phyloP scores from a whole-genome alignment of 2,113 vertebrate genomes.

The Hippopotamus amphibius region DNA sequence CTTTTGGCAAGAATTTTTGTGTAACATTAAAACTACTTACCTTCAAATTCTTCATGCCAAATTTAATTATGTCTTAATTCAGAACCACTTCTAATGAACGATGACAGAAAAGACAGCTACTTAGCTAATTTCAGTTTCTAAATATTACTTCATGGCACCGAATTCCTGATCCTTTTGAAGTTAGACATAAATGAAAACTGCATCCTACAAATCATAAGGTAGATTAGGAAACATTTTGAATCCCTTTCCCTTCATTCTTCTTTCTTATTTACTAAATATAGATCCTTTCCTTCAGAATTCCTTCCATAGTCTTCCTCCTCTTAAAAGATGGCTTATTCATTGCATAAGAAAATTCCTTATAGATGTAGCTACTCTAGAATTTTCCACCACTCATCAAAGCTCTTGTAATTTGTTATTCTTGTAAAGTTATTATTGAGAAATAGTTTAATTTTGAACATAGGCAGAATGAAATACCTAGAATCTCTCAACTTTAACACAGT shows the following conservation, averaged over 20 bases:
- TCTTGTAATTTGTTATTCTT: slow-evolving; percentile 3
- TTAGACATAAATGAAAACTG: slow-evolving; percentile 13
- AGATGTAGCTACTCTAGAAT: slow-evolving; percentile 1
- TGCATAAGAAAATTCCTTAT: slow-evolving; percentile 16
- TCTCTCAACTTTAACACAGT: neutral
- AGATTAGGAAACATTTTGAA: slow-evolving; percentile 38
- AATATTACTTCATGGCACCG: neutral
- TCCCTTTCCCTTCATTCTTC: neutral
- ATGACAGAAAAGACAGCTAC: slow-evolving; percentile 33
- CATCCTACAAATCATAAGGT: neutral
- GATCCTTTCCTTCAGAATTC: slow-evolving; percentile 23
- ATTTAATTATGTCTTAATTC: slow-evolving; percentile 62
- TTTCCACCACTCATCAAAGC: neutral
- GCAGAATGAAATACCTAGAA: slow-evolving; percentile 37
- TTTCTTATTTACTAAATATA: slow-evolving; percentile 30
- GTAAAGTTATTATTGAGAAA: slow-evolving; percentile 42
- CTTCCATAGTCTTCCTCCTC: neutral
- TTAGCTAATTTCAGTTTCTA: slow-evolving; percentile 44
- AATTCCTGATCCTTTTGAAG: slow-evolving; percentile 44
- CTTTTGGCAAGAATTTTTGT: slow-evolving; percentile 44
- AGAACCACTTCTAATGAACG: slow-evolving; percentile 25
- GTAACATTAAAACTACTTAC: slow-evolving; percentile 43
- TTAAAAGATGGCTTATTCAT: slow-evolving; percentile 37
- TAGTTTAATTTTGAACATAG: slow-evolving; percentile 26
- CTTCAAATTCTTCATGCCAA: slow-evolving; percentile 51